phyloP scores from a whole-genome alignment of 1,140 invertebrate genomes.

The Maniola jurtina region DNA sequence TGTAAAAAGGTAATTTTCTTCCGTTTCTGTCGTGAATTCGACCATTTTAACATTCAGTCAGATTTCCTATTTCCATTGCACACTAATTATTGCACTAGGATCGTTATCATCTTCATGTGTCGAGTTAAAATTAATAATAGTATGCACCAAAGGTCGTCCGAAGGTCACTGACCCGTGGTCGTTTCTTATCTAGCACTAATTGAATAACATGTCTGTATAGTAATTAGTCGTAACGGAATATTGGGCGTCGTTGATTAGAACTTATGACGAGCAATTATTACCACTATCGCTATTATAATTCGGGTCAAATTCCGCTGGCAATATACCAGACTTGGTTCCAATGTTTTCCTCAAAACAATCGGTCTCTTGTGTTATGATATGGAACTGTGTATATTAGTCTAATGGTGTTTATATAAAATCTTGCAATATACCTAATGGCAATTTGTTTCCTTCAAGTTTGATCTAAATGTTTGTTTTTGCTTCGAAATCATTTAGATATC shows the following conservation, averaged over 20 bases:
- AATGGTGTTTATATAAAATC: too few relatives aligned
- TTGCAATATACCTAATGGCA: too few relatives aligned
- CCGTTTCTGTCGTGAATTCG: neutral
- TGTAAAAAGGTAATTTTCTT: neutral
- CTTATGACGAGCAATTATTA: conserved; percentile 10
- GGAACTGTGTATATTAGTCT: neutral
- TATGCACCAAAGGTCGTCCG: conserved; percentile 27
- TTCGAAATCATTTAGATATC: too few relatives aligned
- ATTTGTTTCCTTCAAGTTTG: too few relatives aligned
- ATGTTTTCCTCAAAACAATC: conserved; percentile 18
- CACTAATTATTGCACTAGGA: neutral
- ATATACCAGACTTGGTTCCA: neutral
- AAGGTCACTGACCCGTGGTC: conserved; percentile 31
- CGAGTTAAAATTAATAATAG: neutral
- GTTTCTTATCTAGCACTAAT: conserved; percentile 34
- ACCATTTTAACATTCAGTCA: neutral
- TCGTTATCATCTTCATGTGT: neutral
- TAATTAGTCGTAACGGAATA: conserved; percentile 36
- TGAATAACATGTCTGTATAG: conserved; percentile 38
- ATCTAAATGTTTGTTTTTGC: too few relatives aligned
- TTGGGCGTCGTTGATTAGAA: conserved; percentile 26
- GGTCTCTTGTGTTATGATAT: conserved; percentile 4
- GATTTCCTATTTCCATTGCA: neutral
- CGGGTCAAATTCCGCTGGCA: conserved; percentile 12
- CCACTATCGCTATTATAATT: neutral